Evolutionary conservation across 2,888 invertebrate genomes (phyloP).

Genomic region (Erebia aethiops): DNA sequence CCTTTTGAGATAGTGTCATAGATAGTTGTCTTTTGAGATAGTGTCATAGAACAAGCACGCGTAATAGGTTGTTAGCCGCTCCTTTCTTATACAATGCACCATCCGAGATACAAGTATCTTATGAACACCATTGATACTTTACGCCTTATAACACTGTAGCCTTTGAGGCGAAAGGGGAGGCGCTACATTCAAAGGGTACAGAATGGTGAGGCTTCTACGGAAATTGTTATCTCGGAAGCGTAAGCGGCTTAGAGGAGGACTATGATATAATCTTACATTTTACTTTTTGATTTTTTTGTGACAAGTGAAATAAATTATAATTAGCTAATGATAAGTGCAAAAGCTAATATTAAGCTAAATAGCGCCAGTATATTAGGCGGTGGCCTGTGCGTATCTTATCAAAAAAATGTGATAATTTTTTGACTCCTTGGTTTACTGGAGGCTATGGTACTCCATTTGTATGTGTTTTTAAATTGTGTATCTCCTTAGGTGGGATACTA

Average conservation of each 20-base stretch:
- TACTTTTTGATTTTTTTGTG: no score
- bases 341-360: no score
- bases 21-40: not conserved
- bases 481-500: no score
- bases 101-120: conserved; percentile 21
- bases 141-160: conserved; percentile 36
- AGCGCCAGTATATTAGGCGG: no score
- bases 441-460: no score
- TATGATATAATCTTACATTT: not conserved
- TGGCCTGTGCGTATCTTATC: no score
- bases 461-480: no score
- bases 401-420: no score
- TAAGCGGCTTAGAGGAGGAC: conserved; percentile 9
- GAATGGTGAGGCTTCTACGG: conserved; percentile 8
- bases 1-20: conserved; percentile 25
- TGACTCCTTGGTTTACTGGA: no score
- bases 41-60: conserved; percentile 27
- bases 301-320: no score
- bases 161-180: conserved; percentile 32
- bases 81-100: conserved; percentile 35
- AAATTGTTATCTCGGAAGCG: conserved; percentile 19
- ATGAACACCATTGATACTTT: conserved; percentile 38
- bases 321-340: no score
- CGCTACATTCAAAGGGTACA: conserved; percentile 14
- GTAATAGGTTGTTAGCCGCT: conserved; percentile 33